A percentile compares a stretch with the other conserved stretches of the same genome.
Evolutionary conservation across 1,140 invertebrate genomes (phyloP).

Genomic region (Drosophila funebris): DNA sequence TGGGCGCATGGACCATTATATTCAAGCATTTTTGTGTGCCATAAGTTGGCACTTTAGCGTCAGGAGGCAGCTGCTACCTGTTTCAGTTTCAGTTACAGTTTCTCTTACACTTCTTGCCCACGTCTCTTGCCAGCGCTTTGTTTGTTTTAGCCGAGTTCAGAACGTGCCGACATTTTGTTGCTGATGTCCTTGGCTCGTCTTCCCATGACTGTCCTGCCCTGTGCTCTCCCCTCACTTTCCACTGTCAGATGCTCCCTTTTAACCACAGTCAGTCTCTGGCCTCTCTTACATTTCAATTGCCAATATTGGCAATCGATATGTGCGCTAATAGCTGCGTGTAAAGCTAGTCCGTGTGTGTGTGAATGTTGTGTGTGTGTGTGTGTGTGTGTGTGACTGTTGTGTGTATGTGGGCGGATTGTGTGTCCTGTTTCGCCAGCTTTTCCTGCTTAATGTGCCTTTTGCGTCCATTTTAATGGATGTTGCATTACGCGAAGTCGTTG

Average conservation of each 20-base stretch:
- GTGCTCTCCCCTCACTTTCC: background rate
- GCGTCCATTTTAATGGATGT: conserved; percentile 68
- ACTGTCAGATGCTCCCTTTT: too few species aligned
- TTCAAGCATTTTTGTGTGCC: conserved; percentile 75
- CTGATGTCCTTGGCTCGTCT: conserved; percentile 30
- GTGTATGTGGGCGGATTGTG: background rate
- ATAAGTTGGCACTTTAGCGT: conserved; percentile 80
- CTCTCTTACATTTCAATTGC: conserved; percentile 58
- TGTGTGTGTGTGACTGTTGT: background rate
- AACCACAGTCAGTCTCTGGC: background rate
- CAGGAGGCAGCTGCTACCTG: conserved; percentile 75
- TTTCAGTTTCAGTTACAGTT: conserved; percentile 43
- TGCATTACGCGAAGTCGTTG: conserved; percentile 55
- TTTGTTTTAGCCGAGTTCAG: conserved; percentile 33
- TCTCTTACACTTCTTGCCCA: background rate
- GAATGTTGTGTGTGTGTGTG: background rate
- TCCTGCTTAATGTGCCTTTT: conserved; percentile 47
- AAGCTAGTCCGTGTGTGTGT: background rate
- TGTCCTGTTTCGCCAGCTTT: conserved; percentile 3
- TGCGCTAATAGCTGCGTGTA: conserved; percentile 31
- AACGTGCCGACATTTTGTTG: conserved; percentile 39
- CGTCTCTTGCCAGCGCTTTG: background rate
- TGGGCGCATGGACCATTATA: conserved; percentile 56
- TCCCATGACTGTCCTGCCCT: too few species aligned
- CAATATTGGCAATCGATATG: conserved; percentile 72